These are phyloP conservation scores for Nestor notabilis DNA, from an alignment of 2,113 vertebrate species.

Conservation along the genomic window DNA sequence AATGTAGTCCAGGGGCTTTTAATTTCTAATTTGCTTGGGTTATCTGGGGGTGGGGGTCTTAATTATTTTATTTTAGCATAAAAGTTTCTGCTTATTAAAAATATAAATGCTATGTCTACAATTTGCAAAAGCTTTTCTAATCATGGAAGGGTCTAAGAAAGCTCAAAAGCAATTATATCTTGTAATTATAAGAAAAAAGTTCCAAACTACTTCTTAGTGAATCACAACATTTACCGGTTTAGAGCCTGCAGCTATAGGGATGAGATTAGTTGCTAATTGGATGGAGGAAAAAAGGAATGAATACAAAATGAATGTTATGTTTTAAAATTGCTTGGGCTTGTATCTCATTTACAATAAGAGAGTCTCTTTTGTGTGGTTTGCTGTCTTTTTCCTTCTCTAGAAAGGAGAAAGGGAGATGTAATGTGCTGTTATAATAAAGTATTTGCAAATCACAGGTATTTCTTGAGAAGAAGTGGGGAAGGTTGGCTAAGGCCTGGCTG, in stretches of 20 bases:
- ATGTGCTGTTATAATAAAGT: not conserved
- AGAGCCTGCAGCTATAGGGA: conserved; percentile 65
- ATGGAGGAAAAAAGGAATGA: conserved; percentile 60
- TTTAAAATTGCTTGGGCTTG: conserved; percentile 49
- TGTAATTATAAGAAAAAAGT: conserved; percentile 75
- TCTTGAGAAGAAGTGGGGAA: not conserved
- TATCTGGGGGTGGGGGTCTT: not conserved
- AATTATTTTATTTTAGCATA: conserved; percentile 54
- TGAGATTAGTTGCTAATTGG: conserved; percentile 77
- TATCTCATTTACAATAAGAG: conserved; percentile 32
- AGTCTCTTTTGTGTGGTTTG: not conserved
- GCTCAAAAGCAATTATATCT: conserved; percentile 74
- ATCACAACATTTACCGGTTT: conserved; percentile 67
- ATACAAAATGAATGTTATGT: conserved; percentile 61
- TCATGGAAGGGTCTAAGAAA: conserved; percentile 70
- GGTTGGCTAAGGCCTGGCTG: not conserved
- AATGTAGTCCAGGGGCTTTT: not conserved
- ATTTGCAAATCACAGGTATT: not conserved
- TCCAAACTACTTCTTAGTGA: conserved; percentile 61
- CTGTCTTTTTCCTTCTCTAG: not conserved
- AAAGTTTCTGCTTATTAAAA: conserved; percentile 66
- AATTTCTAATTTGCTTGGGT: not conserved
- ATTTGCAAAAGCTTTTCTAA: conserved; percentile 70
- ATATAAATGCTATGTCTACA: conserved; percentile 63
- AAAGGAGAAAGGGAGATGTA: not conserved